Percentiles rank a stretch among this genome's conserved stretches.
These are phyloP conservation scores for Noctua fimbriata DNA, from an alignment of 2,888 invertebrate genomes.

Conservation along the genomic window DNA sequence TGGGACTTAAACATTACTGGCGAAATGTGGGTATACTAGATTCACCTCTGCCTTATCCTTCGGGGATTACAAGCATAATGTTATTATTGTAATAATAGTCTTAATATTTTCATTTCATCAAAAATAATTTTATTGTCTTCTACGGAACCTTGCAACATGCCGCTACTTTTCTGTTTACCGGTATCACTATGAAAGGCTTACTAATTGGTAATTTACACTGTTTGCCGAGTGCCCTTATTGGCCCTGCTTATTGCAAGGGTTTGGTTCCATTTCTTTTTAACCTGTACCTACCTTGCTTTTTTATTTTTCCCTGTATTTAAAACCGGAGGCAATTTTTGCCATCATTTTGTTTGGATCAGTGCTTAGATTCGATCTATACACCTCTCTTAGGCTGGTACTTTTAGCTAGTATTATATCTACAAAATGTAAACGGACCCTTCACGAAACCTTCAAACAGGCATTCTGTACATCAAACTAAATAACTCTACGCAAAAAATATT, in stretches of 20 bases:
- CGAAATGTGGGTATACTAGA: too few relatives aligned
- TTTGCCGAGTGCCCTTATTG: constrained; percentile 61
- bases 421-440: too few relatives aligned
- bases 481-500: too few relatives aligned
- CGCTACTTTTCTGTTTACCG: constrained; percentile 15
- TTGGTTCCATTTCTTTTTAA: constrained; percentile 40
- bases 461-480: too few relatives aligned
- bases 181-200: constrained; percentile 75
- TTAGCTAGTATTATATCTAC: not conserved
- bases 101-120: not conserved
- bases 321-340: not conserved
- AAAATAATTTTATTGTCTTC: not conserved
- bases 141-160: constrained; percentile 55
- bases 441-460: too few relatives aligned
- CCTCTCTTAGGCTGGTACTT: not conserved
- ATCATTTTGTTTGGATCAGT: not conserved
- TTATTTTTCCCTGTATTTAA: not conserved
- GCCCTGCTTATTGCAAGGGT: constrained; percentile 51
- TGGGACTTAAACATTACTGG: too few relatives aligned
- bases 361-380: not conserved
- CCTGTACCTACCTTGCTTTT: not conserved
- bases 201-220: constrained; percentile 83
- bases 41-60: too few relatives aligned
- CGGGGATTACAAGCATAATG: too few relatives aligned
- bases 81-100: not conserved